Conservation (phyloP, 2,113 vertebrate genomes). For the Todiramphus saurophagus region DNA sequence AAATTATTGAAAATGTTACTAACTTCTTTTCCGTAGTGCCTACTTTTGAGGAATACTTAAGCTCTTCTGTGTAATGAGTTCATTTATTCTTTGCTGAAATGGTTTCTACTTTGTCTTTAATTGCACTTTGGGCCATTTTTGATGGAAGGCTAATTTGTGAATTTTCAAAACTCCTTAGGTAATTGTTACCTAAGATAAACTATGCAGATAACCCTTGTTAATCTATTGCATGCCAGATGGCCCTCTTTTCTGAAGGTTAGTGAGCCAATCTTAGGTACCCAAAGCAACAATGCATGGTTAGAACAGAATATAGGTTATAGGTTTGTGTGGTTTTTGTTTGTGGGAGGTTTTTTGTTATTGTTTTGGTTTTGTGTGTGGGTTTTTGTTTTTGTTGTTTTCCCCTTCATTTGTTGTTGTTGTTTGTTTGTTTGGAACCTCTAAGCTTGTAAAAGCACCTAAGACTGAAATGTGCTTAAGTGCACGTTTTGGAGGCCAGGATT, state of each 20-base stretch:
- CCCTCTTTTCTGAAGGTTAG: background rate
- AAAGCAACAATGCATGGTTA: fast-evolving
- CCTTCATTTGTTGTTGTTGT: background rate
- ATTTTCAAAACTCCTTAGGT: background rate
- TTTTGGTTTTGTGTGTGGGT: background rate
- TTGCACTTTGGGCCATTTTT: background rate
- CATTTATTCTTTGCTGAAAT: background rate
- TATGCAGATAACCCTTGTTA: background rate
- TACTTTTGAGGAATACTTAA: background rate
- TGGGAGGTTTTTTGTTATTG: background rate
- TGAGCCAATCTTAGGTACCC: background rate
- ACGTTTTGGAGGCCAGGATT: background rate
- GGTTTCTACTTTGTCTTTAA: background rate
- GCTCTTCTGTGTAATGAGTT: background rate
- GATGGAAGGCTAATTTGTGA: background rate
- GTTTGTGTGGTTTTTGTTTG: too few relatives aligned
- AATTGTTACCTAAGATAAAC: background rate
- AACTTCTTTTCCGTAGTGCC: background rate
- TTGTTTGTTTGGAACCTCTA: background rate
- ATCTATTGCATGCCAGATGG: background rate
- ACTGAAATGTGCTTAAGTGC: background rate
- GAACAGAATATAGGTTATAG: background rate
- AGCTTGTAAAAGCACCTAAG: background rate
- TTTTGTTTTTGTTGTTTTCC: background rate
- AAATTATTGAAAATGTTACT: background rate